Conservation (phyloP, 2,797 vertebrate genomes). For the Eutrigla gurnardus region DNA sequence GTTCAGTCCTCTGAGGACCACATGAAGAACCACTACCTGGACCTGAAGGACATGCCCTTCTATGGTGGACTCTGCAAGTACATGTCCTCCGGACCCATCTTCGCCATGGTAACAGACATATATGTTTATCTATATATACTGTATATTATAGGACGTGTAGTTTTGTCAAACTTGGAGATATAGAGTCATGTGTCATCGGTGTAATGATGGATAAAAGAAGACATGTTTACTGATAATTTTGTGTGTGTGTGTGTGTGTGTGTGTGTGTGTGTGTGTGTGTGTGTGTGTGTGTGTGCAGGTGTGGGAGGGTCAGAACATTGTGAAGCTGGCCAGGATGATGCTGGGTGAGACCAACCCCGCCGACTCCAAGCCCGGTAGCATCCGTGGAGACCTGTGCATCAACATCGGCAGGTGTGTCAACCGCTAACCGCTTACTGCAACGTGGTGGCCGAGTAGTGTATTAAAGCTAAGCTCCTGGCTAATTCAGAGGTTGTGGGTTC, state of each 20-base stretch:
- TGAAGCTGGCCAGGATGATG: slow-evolving; percentile 93
- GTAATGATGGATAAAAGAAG: neutral
- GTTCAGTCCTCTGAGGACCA: slow-evolving; percentile 89
- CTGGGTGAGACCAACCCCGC: slow-evolving; percentile 96
- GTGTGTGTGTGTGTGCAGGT: slow-evolving; percentile 79
- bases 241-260: neutral
- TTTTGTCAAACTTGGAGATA: neutral
- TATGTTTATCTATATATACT: too few species aligned
- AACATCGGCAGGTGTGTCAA: slow-evolving; percentile 90
- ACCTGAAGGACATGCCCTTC: slow-evolving; percentile 93
- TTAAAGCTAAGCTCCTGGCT: too few species aligned
- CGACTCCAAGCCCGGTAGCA: slow-evolving; percentile 95
- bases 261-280: slow-evolving; percentile 4
- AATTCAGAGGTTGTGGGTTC: too few species aligned
- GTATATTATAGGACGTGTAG: too few species aligned
- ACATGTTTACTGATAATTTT: neutral
- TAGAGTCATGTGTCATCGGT: neutral
- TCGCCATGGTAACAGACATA: slow-evolving; percentile 89
- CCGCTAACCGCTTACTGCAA: too few species aligned
- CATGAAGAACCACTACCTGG: slow-evolving; percentile 91
- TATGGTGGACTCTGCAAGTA: slow-evolving; percentile 90
- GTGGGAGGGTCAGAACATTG: slow-evolving; percentile 93
- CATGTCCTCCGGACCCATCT: slow-evolving; percentile 91
- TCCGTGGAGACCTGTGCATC: slow-evolving; percentile 94
- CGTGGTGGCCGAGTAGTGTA: too few species aligned